Conservation (phyloP, 2,888 invertebrate species). For the Bimastos eiseni region DNA sequence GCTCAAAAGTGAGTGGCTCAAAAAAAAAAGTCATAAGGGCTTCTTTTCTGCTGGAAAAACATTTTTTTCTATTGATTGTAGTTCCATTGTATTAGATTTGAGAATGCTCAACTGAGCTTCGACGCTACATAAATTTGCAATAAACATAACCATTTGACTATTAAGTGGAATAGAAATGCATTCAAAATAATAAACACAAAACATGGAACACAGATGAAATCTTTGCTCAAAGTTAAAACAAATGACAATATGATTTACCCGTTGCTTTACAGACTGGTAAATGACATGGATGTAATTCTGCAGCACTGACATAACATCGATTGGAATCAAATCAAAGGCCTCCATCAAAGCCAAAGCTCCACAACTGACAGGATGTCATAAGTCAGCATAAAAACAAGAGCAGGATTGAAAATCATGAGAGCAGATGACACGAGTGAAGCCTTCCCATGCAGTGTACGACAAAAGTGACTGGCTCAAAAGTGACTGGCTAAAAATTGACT, state of each 20-base stretch:
- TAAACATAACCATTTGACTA: no score
- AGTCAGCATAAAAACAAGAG: neutral
- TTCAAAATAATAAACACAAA: no score
- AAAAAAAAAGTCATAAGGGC: no score
- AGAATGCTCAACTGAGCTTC: no score
- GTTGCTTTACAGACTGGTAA: neutral
- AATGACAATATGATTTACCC: neutral
- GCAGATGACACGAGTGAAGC: neutral
- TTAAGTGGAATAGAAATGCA: no score
- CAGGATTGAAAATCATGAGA: constrained; percentile 5
- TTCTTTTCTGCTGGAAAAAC: no score
- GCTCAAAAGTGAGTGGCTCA: no score
- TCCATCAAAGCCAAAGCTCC: constrained; percentile 16
- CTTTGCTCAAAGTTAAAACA: neutral
- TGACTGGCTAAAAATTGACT: no score
- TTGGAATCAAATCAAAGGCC: neutral
- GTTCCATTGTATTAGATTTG: no score
- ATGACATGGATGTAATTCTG: constrained; percentile 19
- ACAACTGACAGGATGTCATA: neutral
- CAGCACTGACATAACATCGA: neutral
- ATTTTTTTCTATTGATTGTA: no score
- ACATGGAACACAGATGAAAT: neutral
- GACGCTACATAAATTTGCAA: no score
- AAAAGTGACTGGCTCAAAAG: neutral
- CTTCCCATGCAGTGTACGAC: neutral